These are phyloP conservation scores for Dyspetes luteomarginatus DNA, from an alignment of 2,888 invertebrate genomes.

Conservation along the genomic window DNA sequence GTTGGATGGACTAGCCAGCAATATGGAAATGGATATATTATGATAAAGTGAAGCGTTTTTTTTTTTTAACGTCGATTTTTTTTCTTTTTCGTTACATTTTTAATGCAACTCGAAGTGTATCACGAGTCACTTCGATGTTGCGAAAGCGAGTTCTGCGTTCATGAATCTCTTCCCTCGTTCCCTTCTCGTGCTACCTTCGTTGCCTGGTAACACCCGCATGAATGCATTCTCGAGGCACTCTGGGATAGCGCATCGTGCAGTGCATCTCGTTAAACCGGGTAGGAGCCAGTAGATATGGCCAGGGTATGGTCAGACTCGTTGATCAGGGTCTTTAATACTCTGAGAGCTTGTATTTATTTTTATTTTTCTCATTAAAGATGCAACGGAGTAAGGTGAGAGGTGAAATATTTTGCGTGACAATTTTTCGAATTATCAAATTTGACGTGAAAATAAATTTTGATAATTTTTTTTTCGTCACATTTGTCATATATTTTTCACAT, in stretches of 20 bases:
- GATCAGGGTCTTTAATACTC: constrained; percentile 27
- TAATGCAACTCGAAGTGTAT: constrained; percentile 47
- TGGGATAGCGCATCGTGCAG: constrained; percentile 16
- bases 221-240: constrained; percentile 32
- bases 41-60: constrained; percentile 39
- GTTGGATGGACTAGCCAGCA: too few species aligned
- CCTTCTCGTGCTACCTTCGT: constrained; percentile 8
- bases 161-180: constrained; percentile 8
- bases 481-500: too few species aligned
- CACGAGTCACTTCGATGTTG: constrained; percentile 56
- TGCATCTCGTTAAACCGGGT: constrained; percentile 42
- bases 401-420: too few species aligned
- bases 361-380: neutral
- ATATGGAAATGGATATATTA: too few species aligned
- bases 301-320: constrained; percentile 44
- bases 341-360: neutral
- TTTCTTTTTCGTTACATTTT: constrained; percentile 36
- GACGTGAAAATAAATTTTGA: too few species aligned
- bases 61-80: constrained; percentile 33
- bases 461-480: too few species aligned
- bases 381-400: neutral
- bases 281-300: constrained; percentile 39
- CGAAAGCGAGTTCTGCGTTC: constrained; percentile 23
- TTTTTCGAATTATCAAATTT: too few species aligned
- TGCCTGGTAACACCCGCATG: constrained; percentile 58